Conservation (phyloP, 23 tunicate species). For the Oikopleura dioica region DNA sequence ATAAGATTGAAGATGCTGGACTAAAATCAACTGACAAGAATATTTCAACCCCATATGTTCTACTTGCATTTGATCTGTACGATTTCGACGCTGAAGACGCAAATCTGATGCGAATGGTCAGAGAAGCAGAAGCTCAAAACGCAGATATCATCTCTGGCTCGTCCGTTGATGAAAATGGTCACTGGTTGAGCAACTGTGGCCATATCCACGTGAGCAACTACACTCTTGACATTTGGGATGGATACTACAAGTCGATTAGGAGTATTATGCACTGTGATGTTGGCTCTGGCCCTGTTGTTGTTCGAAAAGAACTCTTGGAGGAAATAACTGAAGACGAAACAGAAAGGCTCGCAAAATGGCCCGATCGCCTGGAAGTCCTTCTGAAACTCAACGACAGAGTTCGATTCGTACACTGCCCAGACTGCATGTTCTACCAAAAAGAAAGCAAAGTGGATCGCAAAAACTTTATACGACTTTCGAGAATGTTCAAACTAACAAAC, state of each 20-base stretch:
- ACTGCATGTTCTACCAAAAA: background rate
- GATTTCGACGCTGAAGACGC: background rate
- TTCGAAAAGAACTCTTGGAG: background rate
- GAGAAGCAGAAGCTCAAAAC: background rate
- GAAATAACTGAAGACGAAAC: too few species aligned
- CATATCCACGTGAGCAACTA: background rate
- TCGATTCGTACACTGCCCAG: background rate
- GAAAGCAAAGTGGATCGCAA: background rate
- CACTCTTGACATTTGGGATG: background rate
- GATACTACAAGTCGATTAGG: background rate
- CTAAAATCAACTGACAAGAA: background rate
- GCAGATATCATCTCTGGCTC: background rate
- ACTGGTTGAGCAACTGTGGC: background rate
- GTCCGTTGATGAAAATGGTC: background rate
- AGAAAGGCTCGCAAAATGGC: too few species aligned
- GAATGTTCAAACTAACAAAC: too few species aligned
- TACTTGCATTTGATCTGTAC: background rate
- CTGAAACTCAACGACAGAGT: too few species aligned
- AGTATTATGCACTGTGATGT: background rate
- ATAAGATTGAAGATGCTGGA: background rate
- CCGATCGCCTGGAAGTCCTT: too few species aligned
- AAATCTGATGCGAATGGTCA: background rate
- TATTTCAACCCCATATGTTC: background rate
- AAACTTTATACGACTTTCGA: too few species aligned
- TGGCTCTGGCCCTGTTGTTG: background rate